phyloP scores from a whole-genome alignment of 2,888 invertebrate species.

The Molanna angustata region DNA sequence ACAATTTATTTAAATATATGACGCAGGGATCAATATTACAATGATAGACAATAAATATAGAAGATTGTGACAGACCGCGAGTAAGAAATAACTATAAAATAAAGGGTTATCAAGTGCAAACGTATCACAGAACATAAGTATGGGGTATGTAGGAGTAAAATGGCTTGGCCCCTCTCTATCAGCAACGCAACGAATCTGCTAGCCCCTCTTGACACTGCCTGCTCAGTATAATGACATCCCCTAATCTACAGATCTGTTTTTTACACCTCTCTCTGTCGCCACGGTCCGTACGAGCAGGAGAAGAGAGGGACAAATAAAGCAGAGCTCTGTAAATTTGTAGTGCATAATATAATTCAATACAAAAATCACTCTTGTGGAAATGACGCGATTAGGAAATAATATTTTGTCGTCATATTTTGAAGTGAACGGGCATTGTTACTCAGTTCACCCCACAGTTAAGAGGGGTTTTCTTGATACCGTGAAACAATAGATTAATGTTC shows the following conservation, averaged over 20 bases:
- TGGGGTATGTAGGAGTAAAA: constrained; percentile 1
- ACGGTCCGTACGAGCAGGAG: neutral
- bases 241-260: neutral
- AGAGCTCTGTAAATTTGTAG: constrained; percentile 1
- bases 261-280: neutral
- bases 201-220: constrained; percentile 30
- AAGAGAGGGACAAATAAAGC: neutral
- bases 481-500: too few species aligned
- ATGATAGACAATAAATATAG: too few species aligned
- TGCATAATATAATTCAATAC: constrained; percentile 30
- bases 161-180: constrained; percentile 15
- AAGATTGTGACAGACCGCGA: too few species aligned
- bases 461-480: too few species aligned
- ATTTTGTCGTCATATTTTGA: constrained; percentile 33
- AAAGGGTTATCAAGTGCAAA: constrained; percentile 24
- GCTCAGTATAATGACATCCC: neutral
- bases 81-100: constrained; percentile 1
- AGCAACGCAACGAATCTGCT: constrained; percentile 31
- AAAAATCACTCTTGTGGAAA: constrained; percentile 31
- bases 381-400: constrained; percentile 34
- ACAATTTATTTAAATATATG: too few species aligned
- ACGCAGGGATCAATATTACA: too few species aligned
- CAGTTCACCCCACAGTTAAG: too few species aligned
- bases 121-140: constrained; percentile 8
- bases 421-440: constrained; percentile 23